Evolutionary conservation across 2,888 invertebrate genomes (phyloP).

Genomic region (Athetis lepigone): DNA sequence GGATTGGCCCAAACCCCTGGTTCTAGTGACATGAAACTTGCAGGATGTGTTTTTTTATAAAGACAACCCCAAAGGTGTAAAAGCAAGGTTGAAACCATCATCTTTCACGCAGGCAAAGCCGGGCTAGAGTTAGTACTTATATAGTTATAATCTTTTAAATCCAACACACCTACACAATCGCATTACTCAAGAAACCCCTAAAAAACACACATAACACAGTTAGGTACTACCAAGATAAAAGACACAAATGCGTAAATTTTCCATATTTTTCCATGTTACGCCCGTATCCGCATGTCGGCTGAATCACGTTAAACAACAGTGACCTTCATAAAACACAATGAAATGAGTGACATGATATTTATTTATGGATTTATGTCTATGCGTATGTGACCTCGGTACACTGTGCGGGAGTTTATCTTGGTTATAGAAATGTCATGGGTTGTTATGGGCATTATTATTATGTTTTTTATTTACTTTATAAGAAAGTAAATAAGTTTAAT

Average conservation of each 20-base stretch:
- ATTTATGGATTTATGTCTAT: conserved; percentile 45
- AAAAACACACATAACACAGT: neutral
- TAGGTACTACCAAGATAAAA: neutral
- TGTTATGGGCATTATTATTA: neutral
- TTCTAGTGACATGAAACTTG: too few species aligned
- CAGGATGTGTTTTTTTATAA: too few species aligned
- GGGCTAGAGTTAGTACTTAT: too few species aligned
- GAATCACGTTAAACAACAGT: conserved; percentile 59
- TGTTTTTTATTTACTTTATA: too few species aligned
- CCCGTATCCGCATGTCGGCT: conserved; percentile 54
- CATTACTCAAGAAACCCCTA: neutral
- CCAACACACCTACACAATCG: neutral
- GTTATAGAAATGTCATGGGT: neutral
- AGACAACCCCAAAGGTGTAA: too few species aligned
- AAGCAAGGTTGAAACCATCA: too few species aligned
- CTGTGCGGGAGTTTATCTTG: conserved; percentile 21
- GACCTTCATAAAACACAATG: conserved; percentile 52
- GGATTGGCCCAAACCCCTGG: too few species aligned
- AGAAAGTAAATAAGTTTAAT: too few species aligned
- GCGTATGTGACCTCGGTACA: conserved; percentile 19
- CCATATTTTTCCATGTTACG: conserved; percentile 56
- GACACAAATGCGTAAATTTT: conserved; percentile 23
- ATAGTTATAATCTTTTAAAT: neutral
- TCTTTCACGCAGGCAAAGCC: too few species aligned
- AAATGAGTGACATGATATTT: conserved; percentile 37